Percentiles rank a stretch among this genome's conserved stretches.
phyloP scores from a whole-genome alignment of 2,797 vertebrate genomes.

The Galago senegalensis region DNA sequence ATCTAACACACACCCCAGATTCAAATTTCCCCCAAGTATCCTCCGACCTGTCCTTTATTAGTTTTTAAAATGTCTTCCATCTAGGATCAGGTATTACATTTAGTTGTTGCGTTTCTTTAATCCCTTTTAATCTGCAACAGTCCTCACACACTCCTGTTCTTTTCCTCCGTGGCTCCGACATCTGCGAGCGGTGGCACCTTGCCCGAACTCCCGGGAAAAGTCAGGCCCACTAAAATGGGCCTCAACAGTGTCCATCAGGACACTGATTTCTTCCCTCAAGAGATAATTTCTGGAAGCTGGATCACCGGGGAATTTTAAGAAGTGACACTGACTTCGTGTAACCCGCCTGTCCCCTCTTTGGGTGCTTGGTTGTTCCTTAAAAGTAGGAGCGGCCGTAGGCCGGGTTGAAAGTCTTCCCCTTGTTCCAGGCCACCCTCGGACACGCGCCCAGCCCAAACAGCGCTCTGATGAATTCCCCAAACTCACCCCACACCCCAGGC shows the following conservation, averaged over 20 bases:
- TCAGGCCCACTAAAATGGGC: neutral
- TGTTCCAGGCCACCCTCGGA: neutral
- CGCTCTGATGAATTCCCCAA: neutral
- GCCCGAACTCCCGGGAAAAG: neutral
- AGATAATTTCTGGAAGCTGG: neutral
- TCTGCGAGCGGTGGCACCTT: fast-evolving
- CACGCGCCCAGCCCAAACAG: neutral
- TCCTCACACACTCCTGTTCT: fast-evolving
- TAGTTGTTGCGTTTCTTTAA: neutral
- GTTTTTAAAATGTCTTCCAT: neutral
- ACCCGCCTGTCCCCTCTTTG: neutral
- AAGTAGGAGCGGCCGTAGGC: neutral
- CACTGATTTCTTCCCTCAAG: neutral
- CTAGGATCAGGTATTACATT: neutral
- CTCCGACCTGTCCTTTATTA: neutral
- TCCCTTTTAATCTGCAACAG: neutral
- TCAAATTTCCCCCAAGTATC: neutral
- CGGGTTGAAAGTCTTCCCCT: neutral
- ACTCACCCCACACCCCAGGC: fast-evolving
- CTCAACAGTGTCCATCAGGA: neutral
- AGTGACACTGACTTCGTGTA: neutral
- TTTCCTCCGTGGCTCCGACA: neutral
- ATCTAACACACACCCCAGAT: neutral
- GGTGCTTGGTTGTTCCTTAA: neutral
- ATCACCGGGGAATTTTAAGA: neutral